These are phyloP conservation scores for Drosophila lutescens DNA, from an alignment of 2,888 invertebrate genomes.

Conservation along the genomic window DNA sequence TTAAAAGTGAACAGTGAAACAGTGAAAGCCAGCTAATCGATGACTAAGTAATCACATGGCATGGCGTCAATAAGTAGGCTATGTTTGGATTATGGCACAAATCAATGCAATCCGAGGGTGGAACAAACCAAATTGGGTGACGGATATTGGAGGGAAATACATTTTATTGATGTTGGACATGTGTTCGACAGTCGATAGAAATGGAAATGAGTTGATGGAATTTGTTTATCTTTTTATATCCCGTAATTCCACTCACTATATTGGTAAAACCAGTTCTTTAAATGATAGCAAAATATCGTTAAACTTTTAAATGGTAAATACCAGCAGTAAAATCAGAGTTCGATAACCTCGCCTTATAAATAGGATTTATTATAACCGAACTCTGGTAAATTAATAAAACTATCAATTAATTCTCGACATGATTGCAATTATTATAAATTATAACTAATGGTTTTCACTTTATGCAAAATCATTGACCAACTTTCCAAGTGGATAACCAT, in stretches of 20 bases:
- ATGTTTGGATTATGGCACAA: constrained; percentile 42
- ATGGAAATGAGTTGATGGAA: not conserved
- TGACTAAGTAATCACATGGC: constrained; percentile 52
- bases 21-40: constrained; percentile 40
- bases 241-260: not conserved
- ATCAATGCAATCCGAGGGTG: constrained; percentile 6
- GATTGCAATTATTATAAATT: not conserved
- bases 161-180: constrained; percentile 8
- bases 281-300: not conserved
- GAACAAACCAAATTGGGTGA: constrained; percentile 20
- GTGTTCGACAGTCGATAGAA: not conserved
- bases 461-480: constrained; percentile 4
- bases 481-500: not conserved
- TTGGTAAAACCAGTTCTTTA: constrained; percentile 9
- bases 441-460: not conserved
- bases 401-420: not conserved
- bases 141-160: not conserved
- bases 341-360: constrained; percentile 9
- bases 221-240: not conserved
- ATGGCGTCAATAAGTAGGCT: constrained; percentile 61
- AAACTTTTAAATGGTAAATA: constrained; percentile 8
- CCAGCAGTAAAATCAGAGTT: constrained; percentile 7
- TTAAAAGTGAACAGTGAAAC: constrained; percentile 1
- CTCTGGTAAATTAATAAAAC: not conserved
- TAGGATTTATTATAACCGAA: not conserved